Percentiles rank a stretch among this genome's conserved stretches.
phyloP scores from a whole-genome alignment of 2,113 vertebrate genomes.

The Glaucomys volans region DNA sequence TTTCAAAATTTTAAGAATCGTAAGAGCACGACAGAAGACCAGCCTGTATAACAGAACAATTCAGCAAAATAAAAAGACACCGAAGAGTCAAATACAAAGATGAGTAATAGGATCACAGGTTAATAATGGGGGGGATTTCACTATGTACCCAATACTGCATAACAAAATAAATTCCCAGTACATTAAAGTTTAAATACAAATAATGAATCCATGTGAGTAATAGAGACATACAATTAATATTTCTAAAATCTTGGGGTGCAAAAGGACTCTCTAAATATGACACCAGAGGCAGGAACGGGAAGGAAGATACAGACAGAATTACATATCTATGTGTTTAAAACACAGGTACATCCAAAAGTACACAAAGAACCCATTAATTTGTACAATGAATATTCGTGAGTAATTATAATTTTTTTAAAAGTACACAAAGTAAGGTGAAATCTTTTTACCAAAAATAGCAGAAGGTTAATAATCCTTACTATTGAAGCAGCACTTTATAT shows the following conservation, averaged over 20 bases:
- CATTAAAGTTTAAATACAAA: not conserved
- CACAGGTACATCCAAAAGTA: not conserved
- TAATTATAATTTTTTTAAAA: not conserved
- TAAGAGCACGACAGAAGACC: not conserved
- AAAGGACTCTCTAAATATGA: not conserved
- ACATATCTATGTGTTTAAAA: not conserved
- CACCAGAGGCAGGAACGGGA: not conserved
- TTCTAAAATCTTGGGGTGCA: not conserved
- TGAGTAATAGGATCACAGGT: not conserved
- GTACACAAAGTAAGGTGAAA: not conserved
- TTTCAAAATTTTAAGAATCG: not conserved
- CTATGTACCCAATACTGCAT: not conserved
- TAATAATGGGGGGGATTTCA: not conserved
- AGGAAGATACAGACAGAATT: not conserved
- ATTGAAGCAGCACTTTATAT: not conserved
- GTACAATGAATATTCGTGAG: not conserved
- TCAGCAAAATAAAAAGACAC: not conserved
- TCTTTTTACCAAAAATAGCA: not conserved
- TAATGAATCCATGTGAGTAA: not conserved
- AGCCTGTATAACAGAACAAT: not conserved
- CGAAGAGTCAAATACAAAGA: not conserved
- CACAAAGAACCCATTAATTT: not conserved
- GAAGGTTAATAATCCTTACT: not conserved
- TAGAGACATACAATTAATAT: not conserved
- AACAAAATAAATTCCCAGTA: not conserved